Evolutionary conservation across 64 coral and sea anemone genomes (phyloP), one percentile per base, ranked within the genome.

Genomic region (Stylophora pistillata): DNA sequence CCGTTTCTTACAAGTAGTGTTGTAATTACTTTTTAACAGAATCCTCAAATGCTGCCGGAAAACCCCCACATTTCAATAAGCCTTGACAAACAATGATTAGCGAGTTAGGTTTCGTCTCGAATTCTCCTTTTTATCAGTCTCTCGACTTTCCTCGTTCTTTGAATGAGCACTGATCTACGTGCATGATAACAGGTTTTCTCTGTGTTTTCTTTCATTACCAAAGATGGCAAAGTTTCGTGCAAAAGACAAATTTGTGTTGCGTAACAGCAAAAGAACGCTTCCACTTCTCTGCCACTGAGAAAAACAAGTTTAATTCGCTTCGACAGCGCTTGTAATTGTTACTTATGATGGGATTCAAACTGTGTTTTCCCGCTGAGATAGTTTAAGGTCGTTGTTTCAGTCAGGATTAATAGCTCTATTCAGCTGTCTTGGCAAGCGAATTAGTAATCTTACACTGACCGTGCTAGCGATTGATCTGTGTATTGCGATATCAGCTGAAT

Each of bases 51-150:
- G 5, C 61, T 69, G 62, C 80, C 80, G 80, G 80, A 84, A 84
- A 84, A 84, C 60, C 61, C 60, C 80, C 47, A 33, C 80, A 69
- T 70, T 70, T 84, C 61, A 84, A 84, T 84, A 33, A 41, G 31
- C 30, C 7, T 82, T 13, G 58, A 82, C 79, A 82, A 82, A 82
- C 62, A 69, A 82, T 37, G 37, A 84, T 84, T 66, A 84, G 34
- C 80, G 80, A 84, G 80, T 84, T 84, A 84, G 80, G 62, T 84
- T 84, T 84, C 80, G 80, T 69, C 61, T 84, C 80, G 80, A 70
- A 84, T 65, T 84, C 33, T 63, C 61, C 18, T 52, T 63, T 21
- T 37, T 37, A 9, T 33, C 15, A 27, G 37, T 47, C 37, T 47
- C 37, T 47, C 37, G 37, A 47, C 26, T 68, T n/a, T 68, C 30